phyloP scores from a whole-genome alignment of 2,797 vertebrate genomes.

The Dryobates pubescens region DNA sequence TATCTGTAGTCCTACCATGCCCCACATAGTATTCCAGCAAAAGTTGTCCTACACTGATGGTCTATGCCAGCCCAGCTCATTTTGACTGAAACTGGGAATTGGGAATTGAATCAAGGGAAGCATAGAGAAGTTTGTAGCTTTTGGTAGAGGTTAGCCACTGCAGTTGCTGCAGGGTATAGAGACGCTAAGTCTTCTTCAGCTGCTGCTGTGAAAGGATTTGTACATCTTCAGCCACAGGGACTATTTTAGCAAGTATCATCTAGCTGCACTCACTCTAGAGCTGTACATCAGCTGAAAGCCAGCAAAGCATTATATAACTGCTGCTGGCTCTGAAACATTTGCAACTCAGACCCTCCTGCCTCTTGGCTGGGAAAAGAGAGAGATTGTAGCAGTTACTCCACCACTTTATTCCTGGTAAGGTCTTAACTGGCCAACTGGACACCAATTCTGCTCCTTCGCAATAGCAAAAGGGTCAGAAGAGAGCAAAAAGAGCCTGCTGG shows the following conservation, averaged over 20 bases:
- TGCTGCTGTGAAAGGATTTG: background rate
- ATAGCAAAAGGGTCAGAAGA: background rate
- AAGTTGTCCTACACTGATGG: background rate
- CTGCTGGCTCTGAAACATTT: background rate
- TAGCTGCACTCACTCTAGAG: background rate
- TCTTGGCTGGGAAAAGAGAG: background rate
- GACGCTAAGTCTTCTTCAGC: background rate
- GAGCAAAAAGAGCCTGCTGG: background rate
- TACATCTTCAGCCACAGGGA: background rate
- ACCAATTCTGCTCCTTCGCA: background rate
- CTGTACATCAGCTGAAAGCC: background rate
- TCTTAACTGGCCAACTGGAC: background rate
- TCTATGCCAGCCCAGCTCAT: background rate
- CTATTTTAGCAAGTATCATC: background rate
- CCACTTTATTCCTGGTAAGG: background rate
- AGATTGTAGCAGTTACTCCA: background rate
- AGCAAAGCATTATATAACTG: background rate
- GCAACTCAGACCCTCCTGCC: background rate
- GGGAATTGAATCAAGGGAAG: background rate
- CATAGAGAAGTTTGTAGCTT: background rate
- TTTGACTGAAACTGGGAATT: background rate
- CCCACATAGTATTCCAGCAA: background rate
- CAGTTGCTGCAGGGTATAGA: background rate
- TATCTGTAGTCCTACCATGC: background rate
- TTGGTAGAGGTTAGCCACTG: background rate